phyloP scores from a whole-genome alignment of 2,888 invertebrate species.

The Eubasilissa splendida region DNA sequence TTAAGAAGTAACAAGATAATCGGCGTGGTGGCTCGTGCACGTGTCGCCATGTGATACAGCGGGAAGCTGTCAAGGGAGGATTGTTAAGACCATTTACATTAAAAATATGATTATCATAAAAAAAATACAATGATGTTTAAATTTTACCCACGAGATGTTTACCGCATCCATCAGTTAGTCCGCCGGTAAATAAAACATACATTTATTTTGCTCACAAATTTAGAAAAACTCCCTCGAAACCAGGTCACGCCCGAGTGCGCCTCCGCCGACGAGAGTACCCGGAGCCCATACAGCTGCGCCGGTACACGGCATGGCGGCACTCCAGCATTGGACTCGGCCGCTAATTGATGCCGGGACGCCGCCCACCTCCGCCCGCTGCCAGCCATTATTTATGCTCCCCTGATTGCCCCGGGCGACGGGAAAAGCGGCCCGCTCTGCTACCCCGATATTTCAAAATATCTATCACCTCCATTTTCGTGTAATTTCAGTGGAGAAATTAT shows the following conservation, averaged over 20 bases:
- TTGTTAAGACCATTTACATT: no score
- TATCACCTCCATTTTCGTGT: background rate
- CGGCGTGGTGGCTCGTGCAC: no score
- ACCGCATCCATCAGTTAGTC: no score
- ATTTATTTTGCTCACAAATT: no score
- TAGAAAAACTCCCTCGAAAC: background rate
- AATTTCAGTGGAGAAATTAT: background rate
- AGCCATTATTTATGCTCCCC: slow-evolving; percentile 40
- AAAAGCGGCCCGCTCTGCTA: slow-evolving; percentile 56
- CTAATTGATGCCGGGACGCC: slow-evolving; percentile 57
- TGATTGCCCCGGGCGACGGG: slow-evolving; percentile 26
- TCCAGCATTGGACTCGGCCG: slow-evolving; percentile 55
- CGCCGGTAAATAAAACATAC: no score
- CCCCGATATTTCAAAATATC: slow-evolving; percentile 27
- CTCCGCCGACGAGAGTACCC: background rate
- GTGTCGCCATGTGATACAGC: no score
- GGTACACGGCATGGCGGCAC: slow-evolving; percentile 61
- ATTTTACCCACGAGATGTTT: no score
- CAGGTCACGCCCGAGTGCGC: slow-evolving; percentile 18
- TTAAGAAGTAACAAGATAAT: no score
- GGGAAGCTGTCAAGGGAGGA: no score
- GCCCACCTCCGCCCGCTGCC: slow-evolving; percentile 49
- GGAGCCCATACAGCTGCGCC: slow-evolving; percentile 60
- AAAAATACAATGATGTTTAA: no score
- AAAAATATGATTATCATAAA: no score